Evolutionary conservation across 2,797 vertebrate genomes (phyloP), one percentile per base, ranked within the genome.

Genomic region (Dromococcyx pavoninus): DNA sequence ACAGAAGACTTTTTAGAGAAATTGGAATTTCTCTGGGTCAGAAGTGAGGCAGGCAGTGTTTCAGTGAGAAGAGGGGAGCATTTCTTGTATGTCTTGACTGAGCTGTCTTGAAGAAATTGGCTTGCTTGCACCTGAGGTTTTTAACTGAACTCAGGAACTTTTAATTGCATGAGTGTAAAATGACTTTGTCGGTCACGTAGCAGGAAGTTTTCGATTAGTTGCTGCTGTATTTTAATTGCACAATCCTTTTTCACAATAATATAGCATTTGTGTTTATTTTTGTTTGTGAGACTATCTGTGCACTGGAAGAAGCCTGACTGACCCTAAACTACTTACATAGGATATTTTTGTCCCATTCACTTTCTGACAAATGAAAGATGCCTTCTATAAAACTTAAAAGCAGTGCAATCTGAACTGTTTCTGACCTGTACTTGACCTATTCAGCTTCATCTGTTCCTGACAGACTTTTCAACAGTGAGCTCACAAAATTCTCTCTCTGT

Each of bases 381-480:
- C 92, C 81, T 97, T 96, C 94, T 60, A 86, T 96, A 97, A 97
- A 94, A 95, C 91, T 94, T 97, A 95, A 96, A 96, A 96, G 94
- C 91, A 75, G 17, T 46, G 65, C 81, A 94, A 85, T 78, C 87
- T 78, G 94, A 96, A 96, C 80, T 70, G 88, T 67, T 95, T 87
- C 92, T 97, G 95, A 97, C 96, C 96, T 94, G 93, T 88, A 92
- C 89, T 95, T 96, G 95, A 96, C 96, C 96, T 96, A 84, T 82
- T 96, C 93, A 91, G 85, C 67, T 93, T 96, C 95, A 95, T 97
- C 94, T 94, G 48, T 72, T 95, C 91, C 93, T 96, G 95, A 95
- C 96, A 97, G 95, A 82, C 94, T 93, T 96, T 97, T 96, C 95
- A 97, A 91, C 95, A 95, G 95, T 48, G 67, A 72, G 71, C 91